A percentile compares a stretch with the other conserved stretches of the same genome.
These are phyloP conservation scores for Cygnus olor DNA, from an alignment of 2,797 vertebrate genomes.

Conservation along the genomic window DNA sequence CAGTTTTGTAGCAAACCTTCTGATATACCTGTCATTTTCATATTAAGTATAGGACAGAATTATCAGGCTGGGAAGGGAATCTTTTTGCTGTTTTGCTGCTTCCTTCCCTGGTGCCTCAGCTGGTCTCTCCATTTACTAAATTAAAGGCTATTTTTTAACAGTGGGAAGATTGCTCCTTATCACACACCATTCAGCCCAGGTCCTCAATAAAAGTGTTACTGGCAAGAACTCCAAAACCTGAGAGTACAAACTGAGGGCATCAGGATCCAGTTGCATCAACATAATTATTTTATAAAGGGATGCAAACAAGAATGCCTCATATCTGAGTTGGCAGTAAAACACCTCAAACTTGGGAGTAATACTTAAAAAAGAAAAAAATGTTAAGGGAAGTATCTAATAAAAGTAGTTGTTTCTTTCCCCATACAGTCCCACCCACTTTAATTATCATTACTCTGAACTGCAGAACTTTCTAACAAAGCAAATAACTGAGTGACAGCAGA, in stretches of 20 bases:
- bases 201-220: not conserved
- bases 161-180: not conserved
- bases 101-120: not conserved
- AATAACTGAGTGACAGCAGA: not conserved
- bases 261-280: not conserved
- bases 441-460: not conserved
- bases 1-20: not conserved
- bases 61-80: not conserved
- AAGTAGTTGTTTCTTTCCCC: not conserved
- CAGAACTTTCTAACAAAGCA: not conserved
- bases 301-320: not conserved
- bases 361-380: not conserved
- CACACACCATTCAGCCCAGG: not conserved
- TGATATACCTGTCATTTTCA: not conserved
- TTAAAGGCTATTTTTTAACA: not conserved
- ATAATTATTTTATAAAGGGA: not conserved
- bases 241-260: not conserved
- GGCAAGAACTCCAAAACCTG: not conserved
- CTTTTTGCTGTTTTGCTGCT: not conserved
- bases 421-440: not conserved
- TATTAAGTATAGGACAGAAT: not conserved
- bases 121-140: not conserved
- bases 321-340: not conserved
- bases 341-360: not conserved
- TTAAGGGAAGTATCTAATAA: not conserved